Evolutionary conservation across 2,888 invertebrate species (phyloP).

Genomic region (Selenia dentaria): DNA sequence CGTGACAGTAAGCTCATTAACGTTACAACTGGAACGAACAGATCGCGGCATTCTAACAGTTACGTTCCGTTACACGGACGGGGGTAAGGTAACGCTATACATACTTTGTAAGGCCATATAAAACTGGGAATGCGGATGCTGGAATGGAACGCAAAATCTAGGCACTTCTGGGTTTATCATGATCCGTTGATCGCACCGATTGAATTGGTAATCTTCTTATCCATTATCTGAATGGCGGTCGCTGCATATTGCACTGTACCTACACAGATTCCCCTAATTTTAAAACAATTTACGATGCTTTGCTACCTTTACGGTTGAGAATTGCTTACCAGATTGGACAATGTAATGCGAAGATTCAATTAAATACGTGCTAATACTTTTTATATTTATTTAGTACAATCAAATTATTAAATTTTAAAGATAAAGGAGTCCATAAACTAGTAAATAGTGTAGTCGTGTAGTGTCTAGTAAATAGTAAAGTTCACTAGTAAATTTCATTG

Average conservation of each 20-base stretch:
- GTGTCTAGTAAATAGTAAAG: too few relatives aligned
- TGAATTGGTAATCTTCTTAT: slow-evolving; percentile 13
- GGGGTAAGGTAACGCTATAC: slow-evolving; percentile 11
- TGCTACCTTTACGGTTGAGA: too few relatives aligned
- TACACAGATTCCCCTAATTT: too few relatives aligned
- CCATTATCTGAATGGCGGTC: slow-evolving; percentile 2
- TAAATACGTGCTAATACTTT: too few relatives aligned
- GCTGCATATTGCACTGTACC: background rate
- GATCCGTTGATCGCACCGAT: slow-evolving; percentile 3
- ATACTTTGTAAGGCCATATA: slow-evolving; percentile 24
- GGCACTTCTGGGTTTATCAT: background rate
- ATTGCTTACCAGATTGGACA: too few relatives aligned
- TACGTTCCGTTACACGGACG: slow-evolving; percentile 58
- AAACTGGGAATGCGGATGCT: slow-evolving; percentile 55
- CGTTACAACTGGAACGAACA: slow-evolving; percentile 58
- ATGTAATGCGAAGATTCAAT: too few relatives aligned
- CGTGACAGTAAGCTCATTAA: slow-evolving; percentile 43
- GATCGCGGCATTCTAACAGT: slow-evolving; percentile 49
- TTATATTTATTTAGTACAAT: too few relatives aligned
- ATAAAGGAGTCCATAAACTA: too few relatives aligned
- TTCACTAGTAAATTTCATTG: too few relatives aligned
- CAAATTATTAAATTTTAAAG: too few relatives aligned
- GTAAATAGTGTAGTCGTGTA: too few relatives aligned
- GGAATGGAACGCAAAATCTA: slow-evolving; percentile 35
- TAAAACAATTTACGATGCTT: too few relatives aligned